Evolutionary conservation across 2,888 invertebrate genomes (phyloP).

Genomic region (Philereme vetulata): DNA sequence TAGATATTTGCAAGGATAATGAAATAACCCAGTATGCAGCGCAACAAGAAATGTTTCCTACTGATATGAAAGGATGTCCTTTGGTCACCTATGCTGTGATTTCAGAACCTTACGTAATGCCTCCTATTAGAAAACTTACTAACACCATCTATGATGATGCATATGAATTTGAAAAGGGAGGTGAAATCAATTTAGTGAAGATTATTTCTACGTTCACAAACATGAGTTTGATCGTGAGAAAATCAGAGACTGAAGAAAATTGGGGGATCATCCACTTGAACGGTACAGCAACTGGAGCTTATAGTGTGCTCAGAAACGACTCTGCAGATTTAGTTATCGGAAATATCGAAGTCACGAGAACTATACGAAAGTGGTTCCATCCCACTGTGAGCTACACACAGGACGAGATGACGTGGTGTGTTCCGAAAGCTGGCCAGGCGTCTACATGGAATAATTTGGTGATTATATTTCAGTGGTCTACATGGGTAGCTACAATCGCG

Average conservation of each 20-base stretch:
- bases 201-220: conserved; percentile 76
- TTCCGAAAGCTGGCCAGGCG: conserved; percentile 70
- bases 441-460: conserved; percentile 77
- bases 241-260: conserved; percentile 66
- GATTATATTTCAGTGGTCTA: conserved; percentile 77
- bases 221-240: conserved; percentile 69
- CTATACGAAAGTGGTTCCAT: conserved; percentile 72
- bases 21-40: conserved; percentile 54
- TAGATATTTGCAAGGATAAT: conserved; percentile 68
- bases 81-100: conserved; percentile 70
- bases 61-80: conserved; percentile 72
- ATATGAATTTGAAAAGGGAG: conserved; percentile 68
- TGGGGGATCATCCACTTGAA: conserved; percentile 68
- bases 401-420: conserved; percentile 79
- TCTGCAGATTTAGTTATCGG: conserved; percentile 71
- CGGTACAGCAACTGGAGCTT: conserved; percentile 72
- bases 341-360: conserved; percentile 75
- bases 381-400: conserved; percentile 76
- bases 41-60: conserved; percentile 68
- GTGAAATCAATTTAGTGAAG: conserved; percentile 75
- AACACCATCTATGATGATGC: conserved; percentile 59
- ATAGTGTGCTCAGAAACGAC: conserved; percentile 59
- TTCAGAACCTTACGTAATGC: conserved; percentile 78
- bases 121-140: conserved; percentile 57
- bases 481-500: conserved; percentile 69